Base-by-base conservation (phyloP, 2,797 vertebrate species). In the Enteromius trimaculatus region DNA sequence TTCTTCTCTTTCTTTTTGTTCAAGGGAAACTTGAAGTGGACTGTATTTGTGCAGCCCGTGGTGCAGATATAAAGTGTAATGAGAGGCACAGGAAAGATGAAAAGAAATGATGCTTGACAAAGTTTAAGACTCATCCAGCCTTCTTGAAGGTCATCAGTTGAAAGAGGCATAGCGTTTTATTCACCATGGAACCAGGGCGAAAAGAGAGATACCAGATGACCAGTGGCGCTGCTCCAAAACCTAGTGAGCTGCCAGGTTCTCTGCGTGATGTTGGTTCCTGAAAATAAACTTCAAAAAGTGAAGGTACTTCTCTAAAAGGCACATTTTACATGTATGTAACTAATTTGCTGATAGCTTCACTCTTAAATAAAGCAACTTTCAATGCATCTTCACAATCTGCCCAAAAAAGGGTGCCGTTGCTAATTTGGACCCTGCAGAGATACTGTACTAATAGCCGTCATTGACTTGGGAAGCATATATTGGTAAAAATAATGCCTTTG, bases 21-120 rank as follows among this genome's bases (percentile, higher is more conserved):
- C 4, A 37, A 62, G 8, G 47, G 8, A 37, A 42, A 16, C 78
- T 68, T 79, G 87, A 83, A 62, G 70, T 87, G 87, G 82, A 82
- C 86, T 88, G 86, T 86, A 88, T 90, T 89, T 91, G 84, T 89
- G 82, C 87, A 89, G 81, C 77, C 89, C 84, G 71, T 87, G 84
- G 83, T 86, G 77, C 58, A 71, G 21, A 84, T 83, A 87, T 87
- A 51, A 84, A 87, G 86, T 83, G 83, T 83, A 84, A 90, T 75
- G 87, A 91, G 88, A 92, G 87, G 86, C 90, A 53, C 42, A 89
- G 91, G 91, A 90, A 88, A 90, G 88, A 93, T 93, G 77, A 92
- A 91, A 88, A 88, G 83, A 90, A 94, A 95, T 93, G 91, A 89
- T 88, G 91, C 92, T 90, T 87, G 84, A 78, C 69, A 37, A 37